Conservation (phyloP, 2,797 vertebrate genomes). For the Hydrolagus colliei region DNA sequence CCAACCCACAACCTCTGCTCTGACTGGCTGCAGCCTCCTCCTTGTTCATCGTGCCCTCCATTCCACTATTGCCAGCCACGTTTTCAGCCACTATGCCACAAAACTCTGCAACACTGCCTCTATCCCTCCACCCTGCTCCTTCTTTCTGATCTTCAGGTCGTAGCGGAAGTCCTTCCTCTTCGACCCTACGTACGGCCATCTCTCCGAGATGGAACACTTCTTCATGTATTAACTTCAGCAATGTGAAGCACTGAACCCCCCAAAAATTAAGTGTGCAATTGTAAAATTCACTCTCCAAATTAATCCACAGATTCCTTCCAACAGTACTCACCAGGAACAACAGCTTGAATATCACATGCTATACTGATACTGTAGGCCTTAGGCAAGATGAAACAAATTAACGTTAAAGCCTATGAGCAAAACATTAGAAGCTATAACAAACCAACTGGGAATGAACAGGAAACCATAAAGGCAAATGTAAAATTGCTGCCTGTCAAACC, state of each 20-base stretch:
- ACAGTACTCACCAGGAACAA: not conserved
- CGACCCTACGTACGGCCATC: too few species aligned
- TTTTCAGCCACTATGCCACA: too few species aligned
- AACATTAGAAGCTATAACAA: not conserved
- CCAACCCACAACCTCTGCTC: too few species aligned
- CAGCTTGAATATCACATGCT: not conserved
- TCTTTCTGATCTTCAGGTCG: too few species aligned
- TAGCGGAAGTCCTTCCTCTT: too few species aligned
- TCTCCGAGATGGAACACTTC: not conserved
- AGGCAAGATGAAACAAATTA: conserved; percentile 24
- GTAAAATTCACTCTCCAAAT: not conserved
- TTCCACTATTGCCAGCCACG: too few species aligned
- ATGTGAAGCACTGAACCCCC: not conserved
- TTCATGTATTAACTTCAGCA: not conserved
- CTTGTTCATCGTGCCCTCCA: too few species aligned
- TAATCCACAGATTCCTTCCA: not conserved
- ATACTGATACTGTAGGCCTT: too few species aligned
- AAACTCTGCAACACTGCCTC: too few species aligned
- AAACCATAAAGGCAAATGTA: conserved; percentile 21
- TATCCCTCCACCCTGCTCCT: too few species aligned
- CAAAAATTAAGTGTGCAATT: not conserved
- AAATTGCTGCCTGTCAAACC: conserved; percentile 9
- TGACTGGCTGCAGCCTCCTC: too few species aligned
- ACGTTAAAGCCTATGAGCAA: conserved; percentile 6
- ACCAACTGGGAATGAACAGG: conserved; percentile 8